Conservation (phyloP, 2,113 vertebrate species). For the Callorhinus ursinus region DNA sequence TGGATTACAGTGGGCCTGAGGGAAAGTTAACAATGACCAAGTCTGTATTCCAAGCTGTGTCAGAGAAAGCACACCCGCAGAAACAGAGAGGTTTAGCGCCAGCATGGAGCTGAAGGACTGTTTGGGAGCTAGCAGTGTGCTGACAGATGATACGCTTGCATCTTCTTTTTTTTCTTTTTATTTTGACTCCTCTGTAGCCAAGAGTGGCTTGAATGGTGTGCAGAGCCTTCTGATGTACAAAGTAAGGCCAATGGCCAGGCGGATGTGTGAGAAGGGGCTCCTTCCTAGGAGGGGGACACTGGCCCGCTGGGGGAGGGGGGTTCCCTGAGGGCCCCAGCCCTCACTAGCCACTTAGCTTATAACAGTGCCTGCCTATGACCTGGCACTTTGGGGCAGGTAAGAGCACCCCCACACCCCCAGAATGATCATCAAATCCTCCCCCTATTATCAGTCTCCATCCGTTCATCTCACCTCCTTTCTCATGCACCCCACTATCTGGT, state of each 20-base stretch:
- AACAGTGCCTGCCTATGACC: not conserved
- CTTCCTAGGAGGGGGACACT: not conserved
- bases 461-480: not conserved
- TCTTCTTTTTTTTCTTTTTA: not conserved
- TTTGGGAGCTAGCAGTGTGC: not conserved
- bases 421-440: not conserved
- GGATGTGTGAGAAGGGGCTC: not conserved
- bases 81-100: not conserved
- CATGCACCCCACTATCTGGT: not conserved
- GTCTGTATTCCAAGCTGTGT: not conserved
- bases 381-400: not conserved
- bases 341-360: not conserved
- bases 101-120: not conserved
- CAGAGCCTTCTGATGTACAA: not conserved
- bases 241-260: not conserved
- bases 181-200: not conserved
- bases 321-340: not conserved
- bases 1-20: not conserved
- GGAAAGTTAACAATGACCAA: not conserved
- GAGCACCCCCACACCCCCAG: not conserved
- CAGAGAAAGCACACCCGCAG: not conserved
- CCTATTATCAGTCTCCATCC: not conserved
- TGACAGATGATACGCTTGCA: not conserved
- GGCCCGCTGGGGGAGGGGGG: too few species aligned
- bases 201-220: not conserved